Conservation (phyloP, 2,797 vertebrate species). For the Parambassis ranga region DNA sequence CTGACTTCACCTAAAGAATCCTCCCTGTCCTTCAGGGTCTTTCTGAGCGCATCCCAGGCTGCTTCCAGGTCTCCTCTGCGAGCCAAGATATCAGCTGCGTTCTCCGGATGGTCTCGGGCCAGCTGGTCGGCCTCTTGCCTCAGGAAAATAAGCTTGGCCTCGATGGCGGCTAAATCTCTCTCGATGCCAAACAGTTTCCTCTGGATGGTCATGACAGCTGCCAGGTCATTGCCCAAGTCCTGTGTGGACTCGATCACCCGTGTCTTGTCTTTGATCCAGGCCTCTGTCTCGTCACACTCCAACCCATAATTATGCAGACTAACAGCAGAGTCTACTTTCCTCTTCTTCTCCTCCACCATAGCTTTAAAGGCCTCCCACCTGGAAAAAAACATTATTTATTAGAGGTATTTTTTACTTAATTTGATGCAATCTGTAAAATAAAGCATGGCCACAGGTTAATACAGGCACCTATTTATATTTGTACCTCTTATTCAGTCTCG, state of each 20-base stretch:
- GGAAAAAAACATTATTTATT: conserved; percentile 17
- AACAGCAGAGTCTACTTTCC: conserved; percentile 86
- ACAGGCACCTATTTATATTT: neutral
- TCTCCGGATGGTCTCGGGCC: conserved; percentile 84
- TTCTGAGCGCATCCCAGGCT: conserved; percentile 86
- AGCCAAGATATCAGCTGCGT: conserved; percentile 78
- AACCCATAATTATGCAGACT: conserved; percentile 91
- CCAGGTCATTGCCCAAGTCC: conserved; percentile 89
- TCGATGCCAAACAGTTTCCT: conserved; percentile 94
- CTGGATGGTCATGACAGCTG: conserved; percentile 92
- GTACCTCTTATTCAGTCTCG: conserved; percentile 88
- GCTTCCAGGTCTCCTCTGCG: conserved; percentile 69
- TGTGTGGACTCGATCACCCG: conserved; percentile 89
- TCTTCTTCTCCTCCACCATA: conserved; percentile 85
- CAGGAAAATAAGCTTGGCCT: conserved; percentile 83
- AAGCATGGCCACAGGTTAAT: neutral
- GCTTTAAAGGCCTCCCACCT: conserved; percentile 92
- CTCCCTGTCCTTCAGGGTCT: conserved; percentile 83
- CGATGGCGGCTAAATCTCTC: conserved; percentile 87
- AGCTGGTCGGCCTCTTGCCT: conserved; percentile 83
- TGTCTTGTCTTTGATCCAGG: conserved; percentile 93
- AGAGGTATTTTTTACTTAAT: neutral
- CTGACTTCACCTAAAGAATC: conserved; percentile 93
- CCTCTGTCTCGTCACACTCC: conserved; percentile 91
- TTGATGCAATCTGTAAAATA: neutral